A percentile compares a stretch with the other conserved stretches of the same genome.
Conservation (phyloP, 2,797 vertebrate genomes). For the Eutrigla gurnardus region DNA sequence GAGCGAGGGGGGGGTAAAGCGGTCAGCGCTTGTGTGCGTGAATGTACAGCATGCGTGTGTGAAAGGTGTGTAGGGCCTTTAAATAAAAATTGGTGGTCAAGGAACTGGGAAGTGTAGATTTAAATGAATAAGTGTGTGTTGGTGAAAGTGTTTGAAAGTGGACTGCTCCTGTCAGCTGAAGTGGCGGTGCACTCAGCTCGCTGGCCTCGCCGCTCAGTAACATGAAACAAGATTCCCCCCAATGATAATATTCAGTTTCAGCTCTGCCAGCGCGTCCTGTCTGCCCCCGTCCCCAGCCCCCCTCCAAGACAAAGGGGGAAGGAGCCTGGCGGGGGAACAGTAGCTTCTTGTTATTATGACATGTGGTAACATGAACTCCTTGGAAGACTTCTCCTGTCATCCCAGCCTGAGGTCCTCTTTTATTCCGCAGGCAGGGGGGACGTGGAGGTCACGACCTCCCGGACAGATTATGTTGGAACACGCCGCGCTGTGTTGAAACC, state of each 20-base stretch:
- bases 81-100: constrained; percentile 30
- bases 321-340: constrained; percentile 93
- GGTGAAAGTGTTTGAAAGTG: constrained; percentile 53
- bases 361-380: constrained; percentile 96
- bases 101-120: constrained; percentile 17
- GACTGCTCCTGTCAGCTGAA: constrained; percentile 42
- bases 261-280: constrained; percentile 91
- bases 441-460: constrained; percentile 87
- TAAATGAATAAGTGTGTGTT: constrained; percentile 1
- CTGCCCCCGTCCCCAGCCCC: constrained; percentile 88
- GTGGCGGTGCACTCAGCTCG: constrained; percentile 46
- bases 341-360: constrained; percentile 93
- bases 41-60: constrained; percentile 27
- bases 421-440: constrained; percentile 82
- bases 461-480: constrained; percentile 80
- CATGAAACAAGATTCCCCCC: constrained; percentile 95
- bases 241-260: constrained; percentile 98
- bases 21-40: constrained; percentile 37
- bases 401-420: constrained; percentile 86
- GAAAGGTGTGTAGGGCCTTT: constrained; percentile 34
- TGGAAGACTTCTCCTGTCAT: constrained; percentile 99
- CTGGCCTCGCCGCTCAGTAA: constrained; percentile 86
- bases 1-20: constrained; percentile 66
- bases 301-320: constrained; percentile 93
- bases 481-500: constrained; percentile 71